Percentiles rank a stretch among this genome's conserved stretches.
Evolutionary conservation across 2,113 vertebrate genomes (phyloP).

Genomic region (Axis porcinus): DNA sequence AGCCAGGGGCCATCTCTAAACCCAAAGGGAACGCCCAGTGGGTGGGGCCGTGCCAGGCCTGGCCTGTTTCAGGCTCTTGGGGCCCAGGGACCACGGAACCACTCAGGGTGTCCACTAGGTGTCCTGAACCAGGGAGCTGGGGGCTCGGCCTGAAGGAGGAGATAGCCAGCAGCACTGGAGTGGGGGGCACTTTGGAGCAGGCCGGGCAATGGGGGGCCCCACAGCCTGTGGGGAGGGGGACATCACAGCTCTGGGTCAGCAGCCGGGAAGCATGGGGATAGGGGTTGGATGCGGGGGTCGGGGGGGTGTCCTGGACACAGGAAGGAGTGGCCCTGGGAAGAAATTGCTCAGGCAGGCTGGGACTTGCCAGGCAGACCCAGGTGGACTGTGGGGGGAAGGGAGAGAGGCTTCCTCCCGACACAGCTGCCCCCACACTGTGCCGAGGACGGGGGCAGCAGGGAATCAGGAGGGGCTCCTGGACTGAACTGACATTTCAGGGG

Average conservation of each 20-base stretch:
- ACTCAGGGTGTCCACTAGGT: neutral
- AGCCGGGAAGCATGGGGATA: neutral
- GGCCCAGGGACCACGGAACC: neutral
- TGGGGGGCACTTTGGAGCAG: neutral
- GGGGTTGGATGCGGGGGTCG: neutral
- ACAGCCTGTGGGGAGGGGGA: neutral
- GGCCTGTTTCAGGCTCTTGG: neutral
- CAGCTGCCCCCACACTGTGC: neutral
- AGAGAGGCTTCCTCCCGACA: neutral
- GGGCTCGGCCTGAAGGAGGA: neutral
- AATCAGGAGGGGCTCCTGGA: neutral
- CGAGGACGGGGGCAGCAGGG: neutral
- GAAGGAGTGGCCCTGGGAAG: neutral
- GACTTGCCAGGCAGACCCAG: neutral
- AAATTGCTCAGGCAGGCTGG: neutral
- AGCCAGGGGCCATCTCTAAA: neutral
- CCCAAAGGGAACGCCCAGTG: neutral
- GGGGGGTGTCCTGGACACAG: neutral
- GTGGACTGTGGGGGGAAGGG: neutral
- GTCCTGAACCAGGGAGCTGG: neutral
- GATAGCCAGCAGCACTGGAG: neutral
- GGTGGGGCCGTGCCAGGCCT: neutral
- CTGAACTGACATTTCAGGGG: neutral
- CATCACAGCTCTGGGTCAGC: neutral
- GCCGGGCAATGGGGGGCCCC: neutral